Evolutionary conservation across 2,113 vertebrate genomes (phyloP).

Genomic region (Loxodonta africana): DNA sequence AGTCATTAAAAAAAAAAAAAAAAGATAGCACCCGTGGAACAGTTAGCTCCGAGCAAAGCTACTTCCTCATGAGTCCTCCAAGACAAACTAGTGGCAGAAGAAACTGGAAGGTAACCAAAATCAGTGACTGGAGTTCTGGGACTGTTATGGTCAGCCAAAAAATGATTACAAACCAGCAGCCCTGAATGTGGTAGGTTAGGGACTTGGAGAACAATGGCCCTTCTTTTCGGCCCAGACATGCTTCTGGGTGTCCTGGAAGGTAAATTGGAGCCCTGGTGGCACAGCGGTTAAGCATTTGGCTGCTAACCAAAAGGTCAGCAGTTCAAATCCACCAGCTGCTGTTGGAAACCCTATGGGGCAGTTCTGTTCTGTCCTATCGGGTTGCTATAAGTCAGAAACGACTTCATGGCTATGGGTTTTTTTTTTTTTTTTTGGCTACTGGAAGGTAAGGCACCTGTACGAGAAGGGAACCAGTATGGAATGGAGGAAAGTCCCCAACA

Average conservation of each 20-base stretch:
- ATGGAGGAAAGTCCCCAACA: not conserved
- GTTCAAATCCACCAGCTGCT: too few relatives aligned
- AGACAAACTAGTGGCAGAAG: not conserved
- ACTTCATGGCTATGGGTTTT: too few relatives aligned
- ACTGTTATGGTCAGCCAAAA: not conserved
- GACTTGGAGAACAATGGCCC: constrained; percentile 27
- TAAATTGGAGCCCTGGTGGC: not conserved
- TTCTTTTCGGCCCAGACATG: not conserved
- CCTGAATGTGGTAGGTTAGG: not conserved
- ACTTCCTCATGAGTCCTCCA: constrained; percentile 29
- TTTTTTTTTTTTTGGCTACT: not conserved
- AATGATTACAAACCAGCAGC: not conserved
- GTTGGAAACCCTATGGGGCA: too few relatives aligned
- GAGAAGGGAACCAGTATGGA: not conserved
- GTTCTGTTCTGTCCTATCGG: too few relatives aligned
- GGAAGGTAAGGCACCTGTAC: not conserved
- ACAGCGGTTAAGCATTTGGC: too few relatives aligned
- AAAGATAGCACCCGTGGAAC: not conserved
- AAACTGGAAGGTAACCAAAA: not conserved
- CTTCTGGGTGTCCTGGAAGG: too few relatives aligned
- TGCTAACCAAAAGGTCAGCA: too few relatives aligned
- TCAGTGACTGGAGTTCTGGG: not conserved
- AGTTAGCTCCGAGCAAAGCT: not conserved
- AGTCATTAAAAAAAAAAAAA: not conserved
- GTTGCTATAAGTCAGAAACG: too few relatives aligned